phyloP scores from a whole-genome alignment of 2,113 vertebrate species.

The Macroglossus sobrinus region DNA sequence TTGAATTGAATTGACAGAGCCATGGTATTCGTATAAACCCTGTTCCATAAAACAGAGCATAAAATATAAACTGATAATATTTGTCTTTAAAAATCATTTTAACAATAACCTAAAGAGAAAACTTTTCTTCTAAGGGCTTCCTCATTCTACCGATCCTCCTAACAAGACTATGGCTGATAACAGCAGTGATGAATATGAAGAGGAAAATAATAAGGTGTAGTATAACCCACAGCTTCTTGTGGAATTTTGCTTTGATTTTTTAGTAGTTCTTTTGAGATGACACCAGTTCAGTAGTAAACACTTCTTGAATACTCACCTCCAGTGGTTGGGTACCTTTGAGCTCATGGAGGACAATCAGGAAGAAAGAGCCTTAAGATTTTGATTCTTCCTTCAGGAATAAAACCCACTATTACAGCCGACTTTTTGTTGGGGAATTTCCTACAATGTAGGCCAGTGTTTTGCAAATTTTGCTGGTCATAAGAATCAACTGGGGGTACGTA shows the following conservation, averaged over 20 bases:
- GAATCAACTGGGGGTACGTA: neutral
- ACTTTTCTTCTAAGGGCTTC: slow-evolving; percentile 53
- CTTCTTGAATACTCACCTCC: neutral
- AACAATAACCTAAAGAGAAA: slow-evolving; percentile 34
- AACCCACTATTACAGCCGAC: neutral
- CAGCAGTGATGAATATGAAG: slow-evolving; percentile 84
- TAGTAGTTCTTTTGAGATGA: neutral
- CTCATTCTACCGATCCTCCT: slow-evolving; percentile 60
- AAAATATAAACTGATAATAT: neutral
- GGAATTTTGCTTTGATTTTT: neutral
- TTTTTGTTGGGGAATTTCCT: neutral
- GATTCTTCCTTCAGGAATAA: neutral
- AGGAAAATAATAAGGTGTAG: slow-evolving; percentile 73
- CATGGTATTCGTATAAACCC: neutral
- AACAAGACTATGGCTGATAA: slow-evolving; percentile 79
- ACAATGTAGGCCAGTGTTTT: neutral
- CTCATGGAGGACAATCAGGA: neutral
- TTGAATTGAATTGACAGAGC: neutral
- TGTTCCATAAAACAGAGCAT: neutral
- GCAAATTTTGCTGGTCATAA: neutral
- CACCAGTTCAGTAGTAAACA: neutral
- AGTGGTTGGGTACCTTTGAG: too few species aligned
- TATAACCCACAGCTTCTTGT: neutral
- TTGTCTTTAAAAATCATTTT: slow-evolving; percentile 13
- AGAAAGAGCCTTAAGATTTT: neutral